phyloP scores from a whole-genome alignment of 2,113 vertebrate species.

The Octodon degus region DNA sequence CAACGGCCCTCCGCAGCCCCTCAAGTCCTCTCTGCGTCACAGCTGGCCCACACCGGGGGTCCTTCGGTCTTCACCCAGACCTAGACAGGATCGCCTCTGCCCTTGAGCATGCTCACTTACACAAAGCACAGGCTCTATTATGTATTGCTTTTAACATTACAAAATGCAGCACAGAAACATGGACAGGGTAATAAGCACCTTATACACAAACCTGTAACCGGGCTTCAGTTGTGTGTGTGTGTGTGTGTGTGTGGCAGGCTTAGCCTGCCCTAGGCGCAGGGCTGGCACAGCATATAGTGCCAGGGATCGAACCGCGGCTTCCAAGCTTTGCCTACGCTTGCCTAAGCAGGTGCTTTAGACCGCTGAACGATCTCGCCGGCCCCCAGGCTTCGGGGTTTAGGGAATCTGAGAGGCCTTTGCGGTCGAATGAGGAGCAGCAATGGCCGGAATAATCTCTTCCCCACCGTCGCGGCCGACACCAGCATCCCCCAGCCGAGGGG shows the following conservation, averaged over 20 bases:
- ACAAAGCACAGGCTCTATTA: background rate
- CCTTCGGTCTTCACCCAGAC: background rate
- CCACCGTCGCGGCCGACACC: background rate
- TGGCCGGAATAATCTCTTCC: background rate
- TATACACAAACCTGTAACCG: too few species aligned
- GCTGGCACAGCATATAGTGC: too few species aligned
- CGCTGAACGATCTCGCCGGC: too few species aligned
- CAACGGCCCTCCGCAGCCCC: background rate
- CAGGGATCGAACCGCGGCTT: too few species aligned
- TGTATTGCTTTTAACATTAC: background rate
- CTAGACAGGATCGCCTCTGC: background rate
- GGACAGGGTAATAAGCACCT: background rate
- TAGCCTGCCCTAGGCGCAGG: too few species aligned
- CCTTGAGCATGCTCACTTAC: background rate
- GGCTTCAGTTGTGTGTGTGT: too few species aligned
- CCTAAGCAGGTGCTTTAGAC: too few species aligned
- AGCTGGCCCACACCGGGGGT: background rate
- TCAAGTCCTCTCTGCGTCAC: background rate
- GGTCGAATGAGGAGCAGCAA: background rate
- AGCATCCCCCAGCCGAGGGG: background rate
- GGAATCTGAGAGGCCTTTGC: background rate
- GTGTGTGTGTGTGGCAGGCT: too few species aligned
- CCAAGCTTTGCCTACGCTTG: too few species aligned
- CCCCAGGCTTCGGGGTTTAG: background rate
- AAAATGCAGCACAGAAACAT: background rate